Percentiles rank a stretch among this genome's conserved stretches.
Conservation (phyloP, 2,888 invertebrate species). For the Ichneumon xanthorius region DNA sequence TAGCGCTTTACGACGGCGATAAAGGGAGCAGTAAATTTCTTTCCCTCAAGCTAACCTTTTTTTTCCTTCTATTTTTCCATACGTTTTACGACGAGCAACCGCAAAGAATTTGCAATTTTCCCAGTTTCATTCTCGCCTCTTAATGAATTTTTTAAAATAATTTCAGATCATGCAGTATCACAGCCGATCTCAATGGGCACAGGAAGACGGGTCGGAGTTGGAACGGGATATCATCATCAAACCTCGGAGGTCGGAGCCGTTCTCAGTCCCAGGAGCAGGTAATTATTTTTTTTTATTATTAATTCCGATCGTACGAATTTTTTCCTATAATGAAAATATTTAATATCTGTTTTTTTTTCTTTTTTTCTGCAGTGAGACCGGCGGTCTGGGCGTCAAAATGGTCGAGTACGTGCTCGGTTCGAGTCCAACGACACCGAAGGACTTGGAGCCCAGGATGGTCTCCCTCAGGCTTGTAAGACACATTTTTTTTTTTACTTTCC, state of each 20-base stretch:
- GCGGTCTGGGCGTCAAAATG: conserved; percentile 98
- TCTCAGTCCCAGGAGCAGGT: conserved; percentile 84
- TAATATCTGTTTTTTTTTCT: not conserved
- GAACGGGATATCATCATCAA: conserved; percentile 85
- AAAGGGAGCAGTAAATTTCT: not conserved
- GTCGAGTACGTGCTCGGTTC: conserved; percentile 98
- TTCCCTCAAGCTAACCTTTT: not conserved
- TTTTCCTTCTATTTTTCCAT: not conserved
- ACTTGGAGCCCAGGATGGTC: conserved; percentile 83
- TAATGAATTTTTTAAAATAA: not conserved
- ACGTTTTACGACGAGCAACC: not conserved
- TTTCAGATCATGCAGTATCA: conserved; percentile 89
- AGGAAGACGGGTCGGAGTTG: conserved; percentile 88
- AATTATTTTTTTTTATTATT: conserved; percentile 53
- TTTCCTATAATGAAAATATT: not conserved
- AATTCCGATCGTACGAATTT: not conserved
- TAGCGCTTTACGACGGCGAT: not conserved
- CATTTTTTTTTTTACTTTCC: conserved; percentile 17
- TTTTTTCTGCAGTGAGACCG: conserved; percentile 90
- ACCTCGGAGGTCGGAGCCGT: conserved; percentile 83
- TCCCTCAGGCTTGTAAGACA: conserved; percentile 83
- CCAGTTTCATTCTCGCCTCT: not conserved
- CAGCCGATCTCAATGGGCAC: conserved; percentile 92
- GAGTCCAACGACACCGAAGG: conserved; percentile 90
- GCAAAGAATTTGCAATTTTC: not conserved